Evolutionary conservation across 1,140 invertebrate species (phyloP), one percentile per base, ranked within the genome.

Genomic region (Drosophila sp.): DNA sequence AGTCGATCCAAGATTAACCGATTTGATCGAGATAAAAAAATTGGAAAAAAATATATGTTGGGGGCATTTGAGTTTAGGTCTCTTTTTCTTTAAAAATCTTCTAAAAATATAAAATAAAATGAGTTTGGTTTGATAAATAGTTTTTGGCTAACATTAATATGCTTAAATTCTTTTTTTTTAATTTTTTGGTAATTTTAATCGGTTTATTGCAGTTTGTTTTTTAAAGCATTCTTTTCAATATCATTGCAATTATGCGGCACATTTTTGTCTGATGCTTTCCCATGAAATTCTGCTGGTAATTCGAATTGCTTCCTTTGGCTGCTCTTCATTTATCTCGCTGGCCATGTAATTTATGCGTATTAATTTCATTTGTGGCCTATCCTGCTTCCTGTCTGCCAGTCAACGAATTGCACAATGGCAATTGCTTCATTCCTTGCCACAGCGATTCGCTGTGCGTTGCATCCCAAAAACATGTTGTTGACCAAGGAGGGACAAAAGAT

Each of bases 311-410:
- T 66, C 27, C 50, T 57, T 74, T 30, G 62, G n/a, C 8, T 41
- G 54, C 66, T 71, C 65, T 44, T 63, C 57, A 66, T 32, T 65
- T 65, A 66, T 71, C 64, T 62, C n/a, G n/a, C 30, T 57, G 55
- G 76, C 60, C 70, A 60, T 89, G 83, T 89, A 86, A 86, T 86
- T 86, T 83, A 86, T 86, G 83, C 83, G 83, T 86, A 87, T 86
- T 86, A 73, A 86, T 86, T 86, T 89, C 84, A 86, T 87, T 69
- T 71, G 64, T 79, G 70, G 76, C 79, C 83, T 83, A 86, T 86
- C 79, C 84, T 70, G 79, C 84, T 86, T 86, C 83, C 83, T 86
- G 83, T 68, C 73, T 74, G 64, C 63, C 50, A 38, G 50, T 47
- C 32, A 47, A 60, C 55, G 30, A 30, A 60, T 63, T 54, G 56